A percentile compares a stretch with the other conserved stretches of the same genome.
Conservation (phyloP, 92 coral and sea anemone genomes). For the Phenganax stokvisi region DNA sequence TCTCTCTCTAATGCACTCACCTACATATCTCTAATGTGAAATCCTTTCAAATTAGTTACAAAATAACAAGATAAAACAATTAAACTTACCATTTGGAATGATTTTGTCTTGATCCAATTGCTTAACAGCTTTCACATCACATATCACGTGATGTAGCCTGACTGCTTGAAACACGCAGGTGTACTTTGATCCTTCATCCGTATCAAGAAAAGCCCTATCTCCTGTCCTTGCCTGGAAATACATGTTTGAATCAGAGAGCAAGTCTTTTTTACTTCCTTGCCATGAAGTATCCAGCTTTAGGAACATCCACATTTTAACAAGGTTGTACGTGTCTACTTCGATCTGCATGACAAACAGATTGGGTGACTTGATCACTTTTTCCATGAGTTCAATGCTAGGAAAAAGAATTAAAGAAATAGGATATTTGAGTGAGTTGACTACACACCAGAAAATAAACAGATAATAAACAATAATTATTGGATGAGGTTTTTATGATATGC, state of each 20-base stretch:
- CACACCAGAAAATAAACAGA: background rate
- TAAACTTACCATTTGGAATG: slow-evolving; percentile 69
- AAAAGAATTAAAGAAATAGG: background rate
- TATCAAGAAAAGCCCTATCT: slow-evolving; percentile 66
- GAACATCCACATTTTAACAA: slow-evolving; percentile 76
- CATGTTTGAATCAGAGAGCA: slow-evolving; percentile 55
- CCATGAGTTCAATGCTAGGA: slow-evolving; percentile 69
- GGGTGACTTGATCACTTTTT: slow-evolving; percentile 78
- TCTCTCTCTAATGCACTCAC: no score
- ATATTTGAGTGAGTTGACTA: background rate
- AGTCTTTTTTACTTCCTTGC: slow-evolving; percentile 66
- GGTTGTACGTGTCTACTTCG: slow-evolving; percentile 86
- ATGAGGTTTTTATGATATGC: no score
- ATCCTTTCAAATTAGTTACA: background rate
- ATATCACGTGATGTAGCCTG: slow-evolving; percentile 78
- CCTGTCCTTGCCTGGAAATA: slow-evolving; percentile 53
- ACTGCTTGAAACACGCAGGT: slow-evolving; percentile 68
- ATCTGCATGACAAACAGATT: slow-evolving; percentile 92
- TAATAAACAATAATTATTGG: no score
- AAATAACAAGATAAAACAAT: background rate
- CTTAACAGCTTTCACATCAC: slow-evolving; percentile 74
- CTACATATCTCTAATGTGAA: background rate
- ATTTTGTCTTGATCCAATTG: slow-evolving; percentile 73
- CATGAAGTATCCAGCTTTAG: slow-evolving; percentile 65
- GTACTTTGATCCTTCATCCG: slow-evolving; percentile 62